Evolutionary conservation across 2,888 invertebrate genomes (phyloP), one percentile per base, ranked within the genome.

Genomic region (Thyatira batis): DNA sequence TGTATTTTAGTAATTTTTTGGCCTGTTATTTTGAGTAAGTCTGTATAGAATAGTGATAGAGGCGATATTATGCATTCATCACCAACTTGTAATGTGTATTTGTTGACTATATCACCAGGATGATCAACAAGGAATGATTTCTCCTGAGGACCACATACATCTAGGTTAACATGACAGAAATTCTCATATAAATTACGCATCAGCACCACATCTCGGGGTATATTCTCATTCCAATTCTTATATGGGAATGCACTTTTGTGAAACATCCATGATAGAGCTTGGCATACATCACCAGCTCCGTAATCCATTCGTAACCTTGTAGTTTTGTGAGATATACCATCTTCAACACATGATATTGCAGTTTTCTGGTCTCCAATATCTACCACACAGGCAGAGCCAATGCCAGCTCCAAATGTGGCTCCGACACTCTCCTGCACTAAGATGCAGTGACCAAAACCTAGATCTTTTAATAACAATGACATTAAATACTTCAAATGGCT

Each of bases 331-430:
- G 98, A 98, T 57, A 98, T 96, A 0, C 98, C 98, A 92, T 98
- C 98, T 89, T 98, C 98, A 0, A 98, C 98, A 89, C 98, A 99
- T 1, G 98, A 98, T 20, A 99, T 96, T 0, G 98, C 97, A 0
- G 97, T 98, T 90, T 98, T 98, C 81, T 98, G 97, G 78, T 98
- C 98, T 0, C 98, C 98, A 51, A 98, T 95, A 81, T 98, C 98
- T 0, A 99, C 96, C 0, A 98, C 98, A 87, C 98, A 98, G 0
- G 98, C 98, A 74, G 95, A 96, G 1, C 92, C 92, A 8, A 92
- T 90, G 0, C 92, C 92, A 33, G 92, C 92, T 0, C 92, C 92
- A 64, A 92, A 92, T 5, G 92, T 92, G 0, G 92, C 92, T 9
- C 91, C 92, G 0, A 92, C 88, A 84, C 88, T 87, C 76, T 96